These are phyloP conservation scores for Camponotus floridanus DNA, from an alignment of 1,140 invertebrate genomes.

Conservation along the genomic window DNA sequence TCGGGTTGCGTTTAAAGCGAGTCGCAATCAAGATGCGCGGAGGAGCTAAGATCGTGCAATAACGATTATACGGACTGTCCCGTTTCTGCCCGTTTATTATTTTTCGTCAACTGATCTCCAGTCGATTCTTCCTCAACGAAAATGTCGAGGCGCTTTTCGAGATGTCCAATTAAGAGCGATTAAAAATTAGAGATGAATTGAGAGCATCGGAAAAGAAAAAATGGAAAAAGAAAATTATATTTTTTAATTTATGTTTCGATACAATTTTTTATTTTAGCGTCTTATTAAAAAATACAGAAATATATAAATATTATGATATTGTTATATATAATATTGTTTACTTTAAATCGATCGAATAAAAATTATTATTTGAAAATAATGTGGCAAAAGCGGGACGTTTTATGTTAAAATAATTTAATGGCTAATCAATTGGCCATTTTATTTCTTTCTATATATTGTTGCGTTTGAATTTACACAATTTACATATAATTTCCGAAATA, in stretches of 20 bases:
- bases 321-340: neutral
- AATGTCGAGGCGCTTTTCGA: neutral
- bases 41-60: constrained; percentile 14
- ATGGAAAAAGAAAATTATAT: neutral
- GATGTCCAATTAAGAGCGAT: neutral
- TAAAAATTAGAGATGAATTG: neutral
- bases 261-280: neutral
- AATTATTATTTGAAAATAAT: neutral
- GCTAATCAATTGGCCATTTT: neutral
- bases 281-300: neutral
- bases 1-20: neutral
- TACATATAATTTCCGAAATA: neutral
- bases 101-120: neutral
- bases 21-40: neutral
- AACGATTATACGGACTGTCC: neutral
- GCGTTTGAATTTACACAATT: neutral
- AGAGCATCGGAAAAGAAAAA: neutral
- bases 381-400: neutral
- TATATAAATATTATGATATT: neutral
- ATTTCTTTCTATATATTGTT: neutral
- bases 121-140: neutral
- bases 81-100: neutral
- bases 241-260: neutral
- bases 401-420: neutral
- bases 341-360: neutral